Evolutionary conservation across 1,140 invertebrate genomes (phyloP).

Genomic region (Musca domestica): DNA sequence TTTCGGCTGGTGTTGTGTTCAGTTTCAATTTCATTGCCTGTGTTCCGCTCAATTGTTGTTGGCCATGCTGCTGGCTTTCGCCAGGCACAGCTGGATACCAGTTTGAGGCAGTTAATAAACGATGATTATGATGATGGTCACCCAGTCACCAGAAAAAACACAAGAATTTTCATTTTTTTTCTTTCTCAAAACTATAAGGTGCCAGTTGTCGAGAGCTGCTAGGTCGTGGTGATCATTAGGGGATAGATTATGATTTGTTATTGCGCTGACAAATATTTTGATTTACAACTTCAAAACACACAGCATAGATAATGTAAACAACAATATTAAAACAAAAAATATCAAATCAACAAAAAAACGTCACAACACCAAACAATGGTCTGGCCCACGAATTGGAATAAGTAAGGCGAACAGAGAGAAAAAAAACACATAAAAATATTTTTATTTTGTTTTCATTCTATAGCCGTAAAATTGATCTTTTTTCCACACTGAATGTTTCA

Average conservation of each 20-base stretch:
- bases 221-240: not conserved
- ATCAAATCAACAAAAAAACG: no score
- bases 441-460: not conserved
- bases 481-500: not conserved
- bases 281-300: constrained; percentile 16
- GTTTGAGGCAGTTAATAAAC: no score
- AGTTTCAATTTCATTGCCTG: no score
- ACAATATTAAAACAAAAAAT: not conserved
- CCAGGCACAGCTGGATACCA: no score
- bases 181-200: no score
- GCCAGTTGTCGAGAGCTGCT: no score
- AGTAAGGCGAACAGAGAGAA: not conserved
- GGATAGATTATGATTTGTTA: not conserved
- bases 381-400: not conserved
- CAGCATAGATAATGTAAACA: not conserved
- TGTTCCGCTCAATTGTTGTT: no score
- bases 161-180: no score
- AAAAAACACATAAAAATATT: not conserved
- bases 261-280: constrained; percentile 14
- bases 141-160: no score
- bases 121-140: no score
- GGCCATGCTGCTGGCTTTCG: no score
- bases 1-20: no score
- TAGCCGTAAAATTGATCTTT: constrained; percentile 6
- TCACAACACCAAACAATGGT: not conserved